Conservation (phyloP, 2,797 vertebrate species). For the Danio albolineatus region DNA sequence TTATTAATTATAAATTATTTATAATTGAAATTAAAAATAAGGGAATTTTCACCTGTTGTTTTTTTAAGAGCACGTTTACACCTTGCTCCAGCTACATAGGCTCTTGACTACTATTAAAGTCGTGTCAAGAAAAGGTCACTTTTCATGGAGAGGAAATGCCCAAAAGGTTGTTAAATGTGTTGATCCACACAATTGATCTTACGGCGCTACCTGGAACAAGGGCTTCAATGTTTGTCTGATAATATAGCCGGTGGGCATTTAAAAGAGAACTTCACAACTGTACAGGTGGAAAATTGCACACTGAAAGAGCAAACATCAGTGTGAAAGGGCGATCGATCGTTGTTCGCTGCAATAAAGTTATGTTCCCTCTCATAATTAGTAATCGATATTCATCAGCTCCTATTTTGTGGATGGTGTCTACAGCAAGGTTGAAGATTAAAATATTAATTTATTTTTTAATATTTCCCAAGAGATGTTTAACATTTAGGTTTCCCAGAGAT, state of each 20-base stretch:
- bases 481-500: too few species aligned
- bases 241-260: conserved; percentile 46
- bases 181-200: conserved; percentile 42
- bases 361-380: conserved; percentile 14
- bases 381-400: conserved; percentile 34
- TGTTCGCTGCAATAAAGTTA: conserved; percentile 20
- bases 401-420: not conserved
- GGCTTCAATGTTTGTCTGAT: conserved; percentile 32
- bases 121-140: conserved; percentile 16
- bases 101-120: conserved; percentile 5
- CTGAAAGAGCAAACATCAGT: conserved; percentile 28
- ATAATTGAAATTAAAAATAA: too few species aligned
- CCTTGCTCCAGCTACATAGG: not conserved
- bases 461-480: too few species aligned
- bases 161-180: conserved; percentile 46
- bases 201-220: conserved; percentile 26
- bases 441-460: too few species aligned
- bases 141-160: conserved; percentile 22
- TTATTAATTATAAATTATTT: too few species aligned
- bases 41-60: not conserved
- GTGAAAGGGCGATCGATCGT: conserved; percentile 49
- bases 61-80: conserved; percentile 6
- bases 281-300: conserved; percentile 48
- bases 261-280: conserved; percentile 34
- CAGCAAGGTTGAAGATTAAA: not conserved